These are phyloP conservation scores for Andricus grossulariae DNA, from an alignment of 1,140 invertebrate species.

Conservation along the genomic window DNA sequence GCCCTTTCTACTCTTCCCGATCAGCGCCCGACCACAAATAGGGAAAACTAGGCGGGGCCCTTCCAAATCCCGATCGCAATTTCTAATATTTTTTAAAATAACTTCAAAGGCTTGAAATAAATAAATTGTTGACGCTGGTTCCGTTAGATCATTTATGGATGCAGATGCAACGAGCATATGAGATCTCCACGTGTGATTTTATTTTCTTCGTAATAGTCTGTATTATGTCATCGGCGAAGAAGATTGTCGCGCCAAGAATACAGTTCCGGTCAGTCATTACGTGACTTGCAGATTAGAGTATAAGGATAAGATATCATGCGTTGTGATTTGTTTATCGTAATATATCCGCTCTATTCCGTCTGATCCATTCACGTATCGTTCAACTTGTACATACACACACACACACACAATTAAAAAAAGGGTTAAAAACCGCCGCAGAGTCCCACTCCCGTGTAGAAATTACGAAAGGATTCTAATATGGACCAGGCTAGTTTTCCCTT, in stretches of 20 bases:
- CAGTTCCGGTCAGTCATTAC: constrained; percentile 19
- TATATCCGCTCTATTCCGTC: not conserved
- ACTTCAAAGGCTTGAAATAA: not conserved
- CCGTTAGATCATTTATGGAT: not conserved
- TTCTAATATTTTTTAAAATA: not conserved
- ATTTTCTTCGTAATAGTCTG: not conserved
- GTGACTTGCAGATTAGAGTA: not conserved
- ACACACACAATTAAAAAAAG: too few species aligned
- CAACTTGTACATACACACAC: too few species aligned
- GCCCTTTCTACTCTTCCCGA: too few species aligned
- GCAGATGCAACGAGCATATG: not conserved
- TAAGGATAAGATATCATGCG: constrained; percentile 22
- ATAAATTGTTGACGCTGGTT: not conserved
- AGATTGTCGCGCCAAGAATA: constrained; percentile 9
- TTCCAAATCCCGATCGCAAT: too few species aligned
- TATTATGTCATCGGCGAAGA: constrained; percentile 26
- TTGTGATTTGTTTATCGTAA: constrained; percentile 28
- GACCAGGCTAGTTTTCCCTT: too few species aligned
- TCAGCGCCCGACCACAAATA: too few species aligned
- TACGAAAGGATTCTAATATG: too few species aligned
- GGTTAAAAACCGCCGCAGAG: too few species aligned
- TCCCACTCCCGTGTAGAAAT: too few species aligned
- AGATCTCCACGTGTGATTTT: not conserved
- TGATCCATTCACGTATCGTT: too few species aligned
- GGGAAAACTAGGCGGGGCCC: too few species aligned